Conservation (phyloP, 2,113 vertebrate genomes). For the Lucifuga dentata region DNA sequence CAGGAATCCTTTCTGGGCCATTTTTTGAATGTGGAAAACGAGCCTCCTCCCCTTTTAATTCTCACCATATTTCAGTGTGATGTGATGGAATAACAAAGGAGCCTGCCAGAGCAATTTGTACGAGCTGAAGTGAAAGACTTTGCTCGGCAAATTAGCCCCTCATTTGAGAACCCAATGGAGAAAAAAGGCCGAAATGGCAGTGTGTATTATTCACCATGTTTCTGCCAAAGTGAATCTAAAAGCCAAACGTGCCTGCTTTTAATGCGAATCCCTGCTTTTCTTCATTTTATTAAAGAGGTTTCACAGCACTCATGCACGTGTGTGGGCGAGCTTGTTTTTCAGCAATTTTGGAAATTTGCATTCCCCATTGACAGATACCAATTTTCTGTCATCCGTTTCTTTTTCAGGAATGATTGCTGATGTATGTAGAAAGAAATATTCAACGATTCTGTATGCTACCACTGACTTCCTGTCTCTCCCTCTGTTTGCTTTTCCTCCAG, state of each 20-base stretch:
- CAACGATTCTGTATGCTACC: background rate
- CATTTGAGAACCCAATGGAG: slow-evolving; percentile 40
- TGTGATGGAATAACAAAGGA: slow-evolving; percentile 65
- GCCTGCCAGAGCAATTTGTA: slow-evolving; percentile 48
- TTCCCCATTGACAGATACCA: slow-evolving; percentile 2
- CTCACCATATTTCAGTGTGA: slow-evolving; percentile 27
- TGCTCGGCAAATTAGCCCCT: slow-evolving; percentile 58
- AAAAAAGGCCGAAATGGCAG: slow-evolving; percentile 26
- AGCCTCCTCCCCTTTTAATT: slow-evolving; percentile 7
- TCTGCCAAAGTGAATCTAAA: slow-evolving; percentile 38
- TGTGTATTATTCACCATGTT: slow-evolving; percentile 23
- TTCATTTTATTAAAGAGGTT: slow-evolving; percentile 22
- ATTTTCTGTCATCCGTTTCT: slow-evolving; percentile 10
- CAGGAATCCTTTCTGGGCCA: slow-evolving; percentile 35
- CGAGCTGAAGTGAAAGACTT: slow-evolving; percentile 42
- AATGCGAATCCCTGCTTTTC: slow-evolving; percentile 22
- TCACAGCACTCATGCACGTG: background rate
- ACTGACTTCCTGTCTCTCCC: background rate
- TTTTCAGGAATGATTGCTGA: slow-evolving; percentile 6
- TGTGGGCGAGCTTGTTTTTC: slow-evolving; percentile 2
- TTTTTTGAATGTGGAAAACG: slow-evolving; percentile 56
- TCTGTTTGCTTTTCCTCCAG: slow-evolving; percentile 75
- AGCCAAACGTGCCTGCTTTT: slow-evolving; percentile 28
- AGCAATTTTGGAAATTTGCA: slow-evolving; percentile 1
- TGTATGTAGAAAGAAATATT: slow-evolving; percentile 11